Conservation (phyloP, 1,140 invertebrate genomes). For the Drosophila mauritiana region DNA sequence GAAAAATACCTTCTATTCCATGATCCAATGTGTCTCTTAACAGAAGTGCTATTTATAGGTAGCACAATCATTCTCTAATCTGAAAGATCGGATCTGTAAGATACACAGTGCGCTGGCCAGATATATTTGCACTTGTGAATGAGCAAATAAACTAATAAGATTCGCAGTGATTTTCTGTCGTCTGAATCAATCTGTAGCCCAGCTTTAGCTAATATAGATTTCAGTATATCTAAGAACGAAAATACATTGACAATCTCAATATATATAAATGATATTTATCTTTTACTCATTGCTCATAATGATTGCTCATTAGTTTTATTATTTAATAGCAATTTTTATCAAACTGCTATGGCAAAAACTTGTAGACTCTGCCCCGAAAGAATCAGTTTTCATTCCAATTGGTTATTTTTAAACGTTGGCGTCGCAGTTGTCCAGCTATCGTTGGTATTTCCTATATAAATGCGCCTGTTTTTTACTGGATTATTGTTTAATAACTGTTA, state of each 20-base stretch:
- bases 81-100: not conserved
- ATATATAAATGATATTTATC: too few relatives aligned
- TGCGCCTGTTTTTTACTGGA: slow-evolving; percentile 35
- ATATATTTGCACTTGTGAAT: slow-evolving; percentile 7
- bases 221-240: too few relatives aligned
- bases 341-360: slow-evolving; percentile 2
- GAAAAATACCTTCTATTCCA: not conserved
- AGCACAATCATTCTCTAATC: not conserved
- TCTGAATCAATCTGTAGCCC: not conserved
- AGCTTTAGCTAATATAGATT: not conserved
- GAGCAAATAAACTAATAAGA: not conserved
- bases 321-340: slow-evolving; percentile 1
- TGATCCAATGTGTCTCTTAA: not conserved
- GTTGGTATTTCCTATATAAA: slow-evolving; percentile 48
- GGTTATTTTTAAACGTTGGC: slow-evolving; percentile 67
- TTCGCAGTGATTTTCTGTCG: not conserved
- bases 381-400: slow-evolving; percentile 28
- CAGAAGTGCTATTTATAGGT: slow-evolving; percentile 6
- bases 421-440: slow-evolving; percentile 60
- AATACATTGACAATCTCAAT: too few relatives aligned
- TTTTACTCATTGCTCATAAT: too few relatives aligned
- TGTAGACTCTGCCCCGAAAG: slow-evolving; percentile 4
- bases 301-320: not conserved
- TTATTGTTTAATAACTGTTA: slow-evolving; percentile 78
- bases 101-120: not conserved